Conservation (phyloP, 2,888 invertebrate species). For the Tinea trinotella region DNA sequence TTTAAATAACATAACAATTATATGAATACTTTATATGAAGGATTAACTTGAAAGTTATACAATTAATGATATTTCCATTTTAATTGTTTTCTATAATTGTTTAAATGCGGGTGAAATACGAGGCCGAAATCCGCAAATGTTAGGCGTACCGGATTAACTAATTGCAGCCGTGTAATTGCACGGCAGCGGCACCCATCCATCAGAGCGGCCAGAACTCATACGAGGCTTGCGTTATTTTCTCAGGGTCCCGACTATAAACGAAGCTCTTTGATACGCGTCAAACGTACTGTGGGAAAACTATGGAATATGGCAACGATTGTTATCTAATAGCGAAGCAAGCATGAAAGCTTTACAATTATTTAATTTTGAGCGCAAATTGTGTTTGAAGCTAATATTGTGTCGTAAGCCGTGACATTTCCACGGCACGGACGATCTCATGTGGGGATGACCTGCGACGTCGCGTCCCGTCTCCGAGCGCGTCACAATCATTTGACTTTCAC, state of each 20-base stretch:
- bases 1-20: too few species aligned
- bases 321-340: conserved; percentile 9
- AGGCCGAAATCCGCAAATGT: neutral
- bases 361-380: neutral
- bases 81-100: neutral
- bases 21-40: too few species aligned
- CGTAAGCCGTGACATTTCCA: conserved; percentile 18
- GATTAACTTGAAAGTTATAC: neutral
- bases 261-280: conserved; percentile 11
- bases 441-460: conserved; percentile 13
- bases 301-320: conserved; percentile 1
- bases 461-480: conserved; percentile 9
- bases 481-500: conserved; percentile 14
- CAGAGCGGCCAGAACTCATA: neutral
- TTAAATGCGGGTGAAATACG: neutral
- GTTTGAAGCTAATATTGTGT: neutral
- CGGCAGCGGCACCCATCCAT: conserved; percentile 12
- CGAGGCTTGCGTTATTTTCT: conserved; percentile 13
- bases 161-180: conserved; percentile 15
- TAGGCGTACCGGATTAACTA: conserved; percentile 13
- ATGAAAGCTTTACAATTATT: conserved; percentile 4
- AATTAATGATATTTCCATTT: neutral
- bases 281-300: conserved; percentile 12
- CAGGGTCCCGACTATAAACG: conserved; percentile 8
- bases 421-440: neutral